Base-by-base conservation (phyloP, 2,113 vertebrate species). In the Esox niger region DNA sequence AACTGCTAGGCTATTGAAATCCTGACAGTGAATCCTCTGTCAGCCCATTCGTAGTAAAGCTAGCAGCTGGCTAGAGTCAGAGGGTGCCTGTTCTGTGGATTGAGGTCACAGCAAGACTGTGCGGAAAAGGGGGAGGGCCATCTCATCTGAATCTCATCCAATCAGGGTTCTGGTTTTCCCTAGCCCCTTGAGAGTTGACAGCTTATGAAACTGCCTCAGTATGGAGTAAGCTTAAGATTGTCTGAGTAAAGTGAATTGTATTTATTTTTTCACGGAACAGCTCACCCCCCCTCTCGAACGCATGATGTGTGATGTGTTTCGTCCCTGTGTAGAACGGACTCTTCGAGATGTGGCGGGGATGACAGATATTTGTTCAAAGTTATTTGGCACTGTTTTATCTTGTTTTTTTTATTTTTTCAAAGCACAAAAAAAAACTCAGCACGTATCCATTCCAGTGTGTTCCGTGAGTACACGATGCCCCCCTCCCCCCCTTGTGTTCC, bases 241-340 rank as follows among this genome's bases (percentile, higher is more conserved):
- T 61, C 31, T 10, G 30, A 61, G n/a, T 2, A 32, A 47, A 20
- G 56, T 47, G 59, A 67, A 31, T 26, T 64, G 47, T 52, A 49
- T 61, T 70, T 56, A 57, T 62, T 62, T 61, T 35, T 61, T 62
- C n/a, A 32, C 32, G 26, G 32, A 55, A 56, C n/a, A n/a, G n/a
- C n/a, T n/a, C n/a, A n/a, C 29, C 26, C 17, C 61, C 58, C 58
- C 33, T 52, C 67, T 74, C 66, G 64, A 73, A 61, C 85, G 80
- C 84, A 89, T 83, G 84, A 79, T 74, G 15, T 73, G 20, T 29
- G 5, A 59, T 31, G 4, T 71, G 69, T 83, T 86, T 84, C 62
- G 52, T 79, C 72, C 3, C 66, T 80, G 86, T 86, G 80, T 83
- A 33, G 81, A 78, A 83, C 82, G 81, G 81, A 56, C 60, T 73